phyloP scores from a whole-genome alignment of 2,888 invertebrate species.

The Lasioglossum calceatum region DNA sequence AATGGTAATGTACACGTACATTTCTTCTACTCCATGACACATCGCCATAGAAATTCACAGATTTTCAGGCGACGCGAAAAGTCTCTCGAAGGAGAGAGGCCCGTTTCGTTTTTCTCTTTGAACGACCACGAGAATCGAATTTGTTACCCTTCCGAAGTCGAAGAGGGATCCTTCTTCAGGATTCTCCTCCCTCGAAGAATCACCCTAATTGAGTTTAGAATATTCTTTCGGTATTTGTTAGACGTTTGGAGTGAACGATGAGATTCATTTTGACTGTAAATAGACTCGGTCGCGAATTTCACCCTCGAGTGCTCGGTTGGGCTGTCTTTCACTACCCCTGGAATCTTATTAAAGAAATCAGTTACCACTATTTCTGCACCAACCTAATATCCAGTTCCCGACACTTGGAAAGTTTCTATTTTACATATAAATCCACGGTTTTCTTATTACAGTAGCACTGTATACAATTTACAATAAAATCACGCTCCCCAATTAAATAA shows the following conservation, averaged over 20 bases:
- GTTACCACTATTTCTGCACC: not conserved
- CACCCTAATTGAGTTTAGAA: not conserved
- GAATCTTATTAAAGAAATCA: not conserved
- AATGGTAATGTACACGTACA: not conserved
- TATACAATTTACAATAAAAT: no score
- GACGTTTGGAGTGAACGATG: not conserved
- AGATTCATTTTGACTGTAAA: not conserved
- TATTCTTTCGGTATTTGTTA: constrained; percentile 1
- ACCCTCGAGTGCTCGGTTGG: not conserved
- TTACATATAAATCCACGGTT: no score
- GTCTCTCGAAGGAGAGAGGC: not conserved
- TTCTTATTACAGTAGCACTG: no score
- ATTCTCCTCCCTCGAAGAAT: not conserved
- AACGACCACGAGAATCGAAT: not conserved
- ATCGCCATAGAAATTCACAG: not conserved
- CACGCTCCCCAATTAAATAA: no score
- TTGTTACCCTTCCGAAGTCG: not conserved
- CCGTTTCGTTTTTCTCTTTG: not conserved
- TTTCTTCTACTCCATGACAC: not conserved
- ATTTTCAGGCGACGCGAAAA: not conserved
- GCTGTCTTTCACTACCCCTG: not conserved
- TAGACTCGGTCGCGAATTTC: not conserved
- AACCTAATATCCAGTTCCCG: not conserved
- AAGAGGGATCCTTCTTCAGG: not conserved
- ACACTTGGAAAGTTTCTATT: no score